phyloP scores from a whole-genome alignment of 1,140 invertebrate genomes.

The Drosophila yakuba region DNA sequence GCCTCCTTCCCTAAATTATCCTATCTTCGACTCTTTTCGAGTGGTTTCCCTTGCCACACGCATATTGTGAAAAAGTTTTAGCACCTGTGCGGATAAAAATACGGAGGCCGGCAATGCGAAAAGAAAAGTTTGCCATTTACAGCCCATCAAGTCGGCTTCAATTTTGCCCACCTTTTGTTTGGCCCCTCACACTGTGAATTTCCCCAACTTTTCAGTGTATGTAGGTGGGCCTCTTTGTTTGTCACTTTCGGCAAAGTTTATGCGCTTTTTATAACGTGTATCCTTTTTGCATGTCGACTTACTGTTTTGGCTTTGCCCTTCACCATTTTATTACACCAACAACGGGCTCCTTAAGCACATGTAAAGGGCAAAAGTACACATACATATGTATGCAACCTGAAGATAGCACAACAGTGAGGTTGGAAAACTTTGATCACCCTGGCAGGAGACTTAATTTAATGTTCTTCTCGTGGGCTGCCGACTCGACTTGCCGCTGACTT shows the following conservation, averaged over 20 bases:
- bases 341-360: conserved; percentile 48
- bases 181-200: not conserved
- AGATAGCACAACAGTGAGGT: conserved; percentile 24
- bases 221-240: conserved; percentile 50
- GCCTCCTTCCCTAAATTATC: conserved; percentile 9
- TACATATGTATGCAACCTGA: conserved; percentile 5
- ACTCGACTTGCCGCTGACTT: conserved; percentile 34
- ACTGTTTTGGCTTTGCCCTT: conserved; percentile 37
- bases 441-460: conserved; percentile 44
- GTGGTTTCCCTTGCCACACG: conserved; percentile 19
- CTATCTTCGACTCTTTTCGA: conserved; percentile 9
- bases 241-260: conserved; percentile 68
- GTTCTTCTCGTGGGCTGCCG: conserved; percentile 27
- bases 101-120: conserved; percentile 37
- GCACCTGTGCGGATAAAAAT: conserved; percentile 38
- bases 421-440: conserved; percentile 43
- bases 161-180: conserved; percentile 61
- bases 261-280: conserved; percentile 75
- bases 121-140: conserved; percentile 76
- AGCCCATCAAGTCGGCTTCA: conserved; percentile 70
- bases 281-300: conserved; percentile 77
- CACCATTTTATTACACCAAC: conserved; percentile 67
- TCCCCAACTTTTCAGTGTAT: not conserved
- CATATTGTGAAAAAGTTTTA: conserved; percentile 61
- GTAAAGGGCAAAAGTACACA: conserved; percentile 22